These are phyloP conservation scores for Danio aesculapii DNA, from an alignment of 2,797 vertebrate genomes.

Conservation along the genomic window DNA sequence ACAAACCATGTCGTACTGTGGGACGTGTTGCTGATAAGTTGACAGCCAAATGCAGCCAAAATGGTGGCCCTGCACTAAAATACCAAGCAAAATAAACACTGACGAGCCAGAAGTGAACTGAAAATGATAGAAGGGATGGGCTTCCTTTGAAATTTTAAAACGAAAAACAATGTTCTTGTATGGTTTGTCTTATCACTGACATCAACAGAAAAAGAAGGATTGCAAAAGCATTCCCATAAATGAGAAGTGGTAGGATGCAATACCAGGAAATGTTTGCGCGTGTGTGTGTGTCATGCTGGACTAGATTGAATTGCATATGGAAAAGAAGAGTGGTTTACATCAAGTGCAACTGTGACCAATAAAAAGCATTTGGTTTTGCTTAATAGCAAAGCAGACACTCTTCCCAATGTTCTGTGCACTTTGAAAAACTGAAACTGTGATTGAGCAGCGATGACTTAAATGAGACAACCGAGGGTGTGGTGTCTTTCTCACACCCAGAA, in stretches of 20 bases:
- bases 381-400: not conserved
- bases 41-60: conserved; percentile 35
- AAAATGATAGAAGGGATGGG: conserved; percentile 26
- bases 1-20: conserved; percentile 51
- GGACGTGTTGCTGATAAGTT: conserved; percentile 29
- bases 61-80: conserved; percentile 12
- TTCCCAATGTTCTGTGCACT: conserved; percentile 20
- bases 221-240: conserved; percentile 62
- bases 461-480: conserved; percentile 63
- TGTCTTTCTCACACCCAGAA: conserved; percentile 70
- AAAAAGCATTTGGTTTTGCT: not conserved
- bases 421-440: conserved; percentile 34
- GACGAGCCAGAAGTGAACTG: conserved; percentile 1
- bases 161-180: conserved; percentile 24
- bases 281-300: conserved; percentile 76
- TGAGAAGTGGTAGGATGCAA: conserved; percentile 63
- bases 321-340: conserved; percentile 73
- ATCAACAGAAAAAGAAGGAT: conserved; percentile 44
- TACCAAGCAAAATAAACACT: conserved; percentile 37
- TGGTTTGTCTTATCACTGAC: conserved; percentile 50
- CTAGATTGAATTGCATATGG: conserved; percentile 71
- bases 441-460: conserved; percentile 30
- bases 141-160: conserved; percentile 37
- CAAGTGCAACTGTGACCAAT: not conserved
- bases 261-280: conserved; percentile 72